These are phyloP conservation scores for Cordilura impudica DNA, from an alignment of 2,888 invertebrate species.

Conservation along the genomic window DNA sequence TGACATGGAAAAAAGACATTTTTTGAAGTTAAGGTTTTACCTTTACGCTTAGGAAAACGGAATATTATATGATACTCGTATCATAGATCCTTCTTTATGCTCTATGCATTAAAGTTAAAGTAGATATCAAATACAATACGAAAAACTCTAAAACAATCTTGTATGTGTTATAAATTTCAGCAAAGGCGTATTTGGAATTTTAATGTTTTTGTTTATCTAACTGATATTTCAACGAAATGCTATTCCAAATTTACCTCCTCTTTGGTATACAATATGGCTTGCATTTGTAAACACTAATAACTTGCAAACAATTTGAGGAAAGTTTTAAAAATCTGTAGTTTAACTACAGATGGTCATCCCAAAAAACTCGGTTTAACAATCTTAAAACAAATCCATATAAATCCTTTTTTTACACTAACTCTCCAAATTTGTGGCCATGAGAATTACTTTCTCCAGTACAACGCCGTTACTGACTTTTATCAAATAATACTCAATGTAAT, in stretches of 20 bases:
- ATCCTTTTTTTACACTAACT: not conserved
- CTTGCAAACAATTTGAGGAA: too few species aligned
- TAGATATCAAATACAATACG: constrained; percentile 28
- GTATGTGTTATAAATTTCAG: not conserved
- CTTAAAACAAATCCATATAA: too few species aligned
- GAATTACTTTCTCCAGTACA: too few species aligned
- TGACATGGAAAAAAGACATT: constrained; percentile 33
- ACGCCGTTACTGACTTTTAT: not conserved
- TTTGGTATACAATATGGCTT: too few species aligned
- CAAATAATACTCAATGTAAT: not conserved
- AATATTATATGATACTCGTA: not conserved
- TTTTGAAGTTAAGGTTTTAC: constrained; percentile 23
- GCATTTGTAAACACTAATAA: too few species aligned
- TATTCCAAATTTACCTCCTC: too few species aligned
- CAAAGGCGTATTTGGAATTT: not conserved
- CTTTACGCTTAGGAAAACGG: constrained; percentile 3
- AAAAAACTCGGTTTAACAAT: too few species aligned
- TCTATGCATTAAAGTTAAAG: not conserved
- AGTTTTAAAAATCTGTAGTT: too few species aligned
- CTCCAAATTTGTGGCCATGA: too few species aligned
- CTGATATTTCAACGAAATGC: too few species aligned
- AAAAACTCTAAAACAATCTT: not conserved
- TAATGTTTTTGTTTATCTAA: too few species aligned
- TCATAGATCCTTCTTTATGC: not conserved
- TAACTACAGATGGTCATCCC: too few species aligned